These are phyloP conservation scores for Andrena flavipes DNA, from an alignment of 2,888 invertebrate species.

Conservation along the genomic window DNA sequence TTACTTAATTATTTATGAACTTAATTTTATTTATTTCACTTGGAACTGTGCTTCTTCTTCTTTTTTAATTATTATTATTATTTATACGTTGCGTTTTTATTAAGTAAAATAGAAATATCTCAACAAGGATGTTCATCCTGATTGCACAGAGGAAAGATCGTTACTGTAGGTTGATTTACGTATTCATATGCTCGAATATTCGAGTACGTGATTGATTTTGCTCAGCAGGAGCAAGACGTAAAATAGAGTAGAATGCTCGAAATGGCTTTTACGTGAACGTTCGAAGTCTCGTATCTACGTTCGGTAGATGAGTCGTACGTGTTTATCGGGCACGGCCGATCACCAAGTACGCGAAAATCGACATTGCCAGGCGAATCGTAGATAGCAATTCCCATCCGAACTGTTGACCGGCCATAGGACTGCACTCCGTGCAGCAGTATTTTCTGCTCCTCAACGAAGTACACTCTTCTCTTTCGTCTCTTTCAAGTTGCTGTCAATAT, in stretches of 20 bases:
- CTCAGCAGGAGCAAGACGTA: background rate
- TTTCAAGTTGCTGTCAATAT: background rate
- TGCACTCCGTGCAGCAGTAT: no score
- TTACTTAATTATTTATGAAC: no score
- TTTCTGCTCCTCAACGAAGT: no score
- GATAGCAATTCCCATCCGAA: slow-evolving; percentile 4
- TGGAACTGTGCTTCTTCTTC: no score
- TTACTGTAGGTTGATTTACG: slow-evolving; percentile 5
- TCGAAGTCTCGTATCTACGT: slow-evolving; percentile 5
- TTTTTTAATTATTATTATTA: no score
- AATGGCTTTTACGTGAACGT: background rate
- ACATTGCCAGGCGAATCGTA: slow-evolving; percentile 2
- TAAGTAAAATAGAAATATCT: no score
- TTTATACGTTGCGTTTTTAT: no score
- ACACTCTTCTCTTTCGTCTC: background rate
- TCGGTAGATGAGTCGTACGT: slow-evolving; percentile 3
- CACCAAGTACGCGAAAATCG: slow-evolving; percentile 17
- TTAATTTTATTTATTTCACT: no score
- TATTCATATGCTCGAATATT: slow-evolving; percentile 11
- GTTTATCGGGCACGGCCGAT: slow-evolving; percentile 17
- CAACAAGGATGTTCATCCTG: no score
- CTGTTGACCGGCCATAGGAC: no score
- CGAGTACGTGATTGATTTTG: slow-evolving; percentile 17
- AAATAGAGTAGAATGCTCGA: background rate
- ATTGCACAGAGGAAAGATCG: no score